Conservation (phyloP, 2,113 vertebrate species). For the Pimephales promelas region DNA sequence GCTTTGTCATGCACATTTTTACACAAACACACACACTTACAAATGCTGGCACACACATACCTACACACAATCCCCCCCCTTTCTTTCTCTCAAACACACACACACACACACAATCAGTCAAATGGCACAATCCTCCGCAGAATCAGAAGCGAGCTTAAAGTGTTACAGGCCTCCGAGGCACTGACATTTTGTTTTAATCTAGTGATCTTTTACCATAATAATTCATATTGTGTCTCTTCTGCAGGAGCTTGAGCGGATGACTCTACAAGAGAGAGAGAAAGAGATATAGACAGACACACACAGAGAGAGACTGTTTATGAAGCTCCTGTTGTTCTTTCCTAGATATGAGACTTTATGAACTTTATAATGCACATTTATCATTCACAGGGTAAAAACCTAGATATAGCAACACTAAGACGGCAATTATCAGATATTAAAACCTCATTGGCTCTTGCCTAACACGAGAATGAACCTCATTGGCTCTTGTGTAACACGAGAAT, state of each 20-base stretch:
- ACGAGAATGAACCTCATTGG: no score
- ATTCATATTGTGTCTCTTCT: conserved; percentile 47
- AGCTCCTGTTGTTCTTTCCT: conserved; percentile 1
- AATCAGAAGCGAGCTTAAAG: conserved; percentile 41
- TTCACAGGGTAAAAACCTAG: not conserved
- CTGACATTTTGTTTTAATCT: conserved; percentile 55
- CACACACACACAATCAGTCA: conserved; percentile 18
- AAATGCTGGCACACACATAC: not conserved
- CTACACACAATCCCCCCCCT: no score
- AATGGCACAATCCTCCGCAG: conserved; percentile 36
- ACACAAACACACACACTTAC: not conserved
- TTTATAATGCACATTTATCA: not conserved
- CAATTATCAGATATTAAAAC: not conserved
- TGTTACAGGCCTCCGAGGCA: conserved; percentile 5
- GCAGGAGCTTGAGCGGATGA: not conserved
- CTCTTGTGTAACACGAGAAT: no score
- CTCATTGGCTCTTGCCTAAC: no score
- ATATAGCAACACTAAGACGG: not conserved
- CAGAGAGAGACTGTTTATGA: not conserved
- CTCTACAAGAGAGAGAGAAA: not conserved
- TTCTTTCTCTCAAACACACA: not conserved
- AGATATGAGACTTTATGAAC: not conserved
- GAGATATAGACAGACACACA: not conserved
- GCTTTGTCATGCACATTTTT: not conserved
- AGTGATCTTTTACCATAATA: conserved; percentile 55